Base-by-base conservation (phyloP, 1,140 invertebrate species). In the Paramacrobiotus metropolitanus region DNA sequence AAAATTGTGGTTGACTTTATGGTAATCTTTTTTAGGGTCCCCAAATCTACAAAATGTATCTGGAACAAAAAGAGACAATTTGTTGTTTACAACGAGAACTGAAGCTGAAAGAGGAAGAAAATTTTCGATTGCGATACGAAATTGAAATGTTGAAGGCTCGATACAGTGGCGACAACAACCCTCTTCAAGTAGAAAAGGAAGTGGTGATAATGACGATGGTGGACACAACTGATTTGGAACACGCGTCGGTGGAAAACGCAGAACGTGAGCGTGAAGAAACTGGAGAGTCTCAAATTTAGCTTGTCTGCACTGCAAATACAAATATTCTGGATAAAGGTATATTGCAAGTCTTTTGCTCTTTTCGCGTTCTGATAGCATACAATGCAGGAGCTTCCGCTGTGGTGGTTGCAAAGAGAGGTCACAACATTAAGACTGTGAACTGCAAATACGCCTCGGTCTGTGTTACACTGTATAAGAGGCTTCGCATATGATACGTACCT, bases 301-400 rank as follows among this genome's bases (percentile, higher is more conserved):
- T 15, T 62, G 20, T 64, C 20, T 65, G 2, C 60, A n/a, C 31
- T 24, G 44, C 31, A 20, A 44, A 20, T 1, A 28, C 44, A 29
- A 30, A 34, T n/a, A 30, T 31, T 29, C 44, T 62, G 59, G 29
- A 60, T n/a, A n/a, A n/a, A n/a, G n/a, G n/a, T n/a, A n/a, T n/a
- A n/a, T n/a, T n/a, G n/a, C n/a, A n/a, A n/a, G n/a, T n/a, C n/a
- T n/a, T n/a, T n/a, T n/a, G n/a, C n/a, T n/a, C n/a, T n/a, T n/a
- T n/a, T n/a, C n/a, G n/a, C n/a, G n/a, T n/a, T n/a, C n/a, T n/a
- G n/a, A n/a, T n/a, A n/a, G n/a, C n/a, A n/a, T n/a, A n/a, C n/a
- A n/a, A n/a, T n/a, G n/a, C n/a, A n/a, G n/a, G n/a, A n/a, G n/a
- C n/a, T n/a, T n/a, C n/a, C n/a, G n/a, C n/a, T n/a, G n/a, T n/a